Conservation (phyloP, 2,888 invertebrate species). For the Epistrophe eligans region DNA sequence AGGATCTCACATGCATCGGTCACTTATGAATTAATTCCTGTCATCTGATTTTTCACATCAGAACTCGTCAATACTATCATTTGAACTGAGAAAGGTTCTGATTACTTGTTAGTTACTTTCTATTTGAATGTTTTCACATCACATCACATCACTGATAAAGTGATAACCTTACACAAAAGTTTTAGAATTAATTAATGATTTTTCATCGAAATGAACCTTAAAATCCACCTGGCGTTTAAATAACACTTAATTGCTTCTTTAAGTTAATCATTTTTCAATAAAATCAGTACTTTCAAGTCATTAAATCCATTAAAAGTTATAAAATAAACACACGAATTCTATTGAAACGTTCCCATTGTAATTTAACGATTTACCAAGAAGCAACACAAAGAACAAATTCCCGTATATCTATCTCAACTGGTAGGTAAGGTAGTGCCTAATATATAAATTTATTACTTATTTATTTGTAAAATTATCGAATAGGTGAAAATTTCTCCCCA, state of each 20-base stretch:
- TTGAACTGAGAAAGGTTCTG: too few species aligned
- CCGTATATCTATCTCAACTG: background rate
- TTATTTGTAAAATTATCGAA: constrained; percentile 70
- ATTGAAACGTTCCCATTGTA: background rate
- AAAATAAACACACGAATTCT: constrained; percentile 11
- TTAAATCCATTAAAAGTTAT: constrained; percentile 2
- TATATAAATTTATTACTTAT: constrained; percentile 65
- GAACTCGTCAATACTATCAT: too few species aligned
- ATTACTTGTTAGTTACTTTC: too few species aligned
- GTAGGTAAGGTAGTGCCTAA: constrained; percentile 15
- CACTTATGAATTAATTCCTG: too few species aligned
- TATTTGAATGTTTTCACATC: background rate
- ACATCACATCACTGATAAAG: too few species aligned
- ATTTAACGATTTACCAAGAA: constrained; percentile 17
- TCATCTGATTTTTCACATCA: too few species aligned
- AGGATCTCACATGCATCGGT: too few species aligned
- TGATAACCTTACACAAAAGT: too few species aligned
- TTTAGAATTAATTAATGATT: constrained; percentile 36
- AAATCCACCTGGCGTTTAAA: background rate
- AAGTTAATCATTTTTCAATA: background rate
- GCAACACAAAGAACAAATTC: constrained; percentile 3
- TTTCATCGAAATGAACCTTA: constrained; percentile 22
- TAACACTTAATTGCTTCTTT: background rate
- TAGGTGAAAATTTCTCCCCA: constrained; percentile 64
- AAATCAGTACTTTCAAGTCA: background rate